These are phyloP conservation scores for Plotosus lineatus DNA, from an alignment of 2,113 vertebrate genomes.

Conservation along the genomic window DNA sequence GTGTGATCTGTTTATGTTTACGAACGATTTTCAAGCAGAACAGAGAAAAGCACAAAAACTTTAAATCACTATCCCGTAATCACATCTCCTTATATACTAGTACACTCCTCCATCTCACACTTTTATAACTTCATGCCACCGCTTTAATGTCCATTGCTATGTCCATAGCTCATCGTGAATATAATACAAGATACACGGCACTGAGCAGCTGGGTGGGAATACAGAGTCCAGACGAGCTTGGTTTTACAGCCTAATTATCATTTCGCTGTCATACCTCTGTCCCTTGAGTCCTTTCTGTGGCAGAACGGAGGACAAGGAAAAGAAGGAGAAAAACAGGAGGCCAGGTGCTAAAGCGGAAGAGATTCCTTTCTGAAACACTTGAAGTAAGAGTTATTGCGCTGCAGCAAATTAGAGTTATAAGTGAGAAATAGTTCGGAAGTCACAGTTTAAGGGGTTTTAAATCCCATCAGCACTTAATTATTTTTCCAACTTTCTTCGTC, in stretches of 20 bases:
- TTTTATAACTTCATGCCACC: neutral
- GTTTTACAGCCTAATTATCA: slow-evolving; percentile 32
- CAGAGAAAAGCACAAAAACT: neutral
- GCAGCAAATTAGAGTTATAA: slow-evolving; percentile 44
- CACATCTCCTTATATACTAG: neutral
- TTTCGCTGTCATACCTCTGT: slow-evolving; percentile 19
- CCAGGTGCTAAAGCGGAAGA: slow-evolving; percentile 71
- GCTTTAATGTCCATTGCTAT: no score
- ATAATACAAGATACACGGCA: neutral
- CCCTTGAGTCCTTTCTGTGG: neutral
- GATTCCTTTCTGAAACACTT: slow-evolving; percentile 68
- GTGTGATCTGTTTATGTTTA: neutral
- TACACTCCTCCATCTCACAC: neutral
- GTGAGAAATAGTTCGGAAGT: neutral
- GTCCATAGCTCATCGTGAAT: neutral
- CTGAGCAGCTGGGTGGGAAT: neutral
- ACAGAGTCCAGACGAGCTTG: neutral
- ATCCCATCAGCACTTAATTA: slow-evolving; percentile 62
- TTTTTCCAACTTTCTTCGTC: slow-evolving; percentile 27
- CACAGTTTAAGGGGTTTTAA: slow-evolving; percentile 57
- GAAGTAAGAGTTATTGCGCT: slow-evolving; percentile 45
- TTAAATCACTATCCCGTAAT: neutral
- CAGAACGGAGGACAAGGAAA: slow-evolving; percentile 1
- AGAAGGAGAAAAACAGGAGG: slow-evolving; percentile 10
- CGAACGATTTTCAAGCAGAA: no score